Conservation (phyloP, 2,113 vertebrate species). For the Glareola pratincola region DNA sequence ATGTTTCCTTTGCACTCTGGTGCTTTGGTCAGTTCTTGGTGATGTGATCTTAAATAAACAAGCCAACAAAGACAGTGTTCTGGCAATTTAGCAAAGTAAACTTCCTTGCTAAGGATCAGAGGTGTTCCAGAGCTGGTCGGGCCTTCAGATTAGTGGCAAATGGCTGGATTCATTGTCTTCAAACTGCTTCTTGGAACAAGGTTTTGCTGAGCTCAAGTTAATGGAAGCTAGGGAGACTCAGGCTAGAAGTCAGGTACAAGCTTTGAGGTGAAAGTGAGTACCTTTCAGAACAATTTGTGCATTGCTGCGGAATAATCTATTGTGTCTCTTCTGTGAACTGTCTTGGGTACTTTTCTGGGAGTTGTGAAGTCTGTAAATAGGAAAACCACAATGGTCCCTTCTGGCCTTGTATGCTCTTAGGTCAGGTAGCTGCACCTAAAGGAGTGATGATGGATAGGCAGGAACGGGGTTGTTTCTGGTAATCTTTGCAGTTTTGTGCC, state of each 20-base stretch:
- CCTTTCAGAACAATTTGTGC: background rate
- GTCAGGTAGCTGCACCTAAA: background rate
- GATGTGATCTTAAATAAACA: background rate
- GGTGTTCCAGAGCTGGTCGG: background rate
- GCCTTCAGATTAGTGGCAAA: background rate
- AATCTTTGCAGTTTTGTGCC: constrained; percentile 1
- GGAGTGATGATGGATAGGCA: background rate
- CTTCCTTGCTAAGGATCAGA: background rate
- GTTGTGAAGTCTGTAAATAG: background rate
- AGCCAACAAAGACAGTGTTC: background rate
- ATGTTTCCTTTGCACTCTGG: background rate
- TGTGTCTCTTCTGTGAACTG: background rate
- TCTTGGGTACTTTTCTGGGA: background rate
- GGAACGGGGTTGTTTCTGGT: constrained; percentile 5
- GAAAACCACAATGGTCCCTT: background rate
- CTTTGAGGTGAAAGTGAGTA: background rate
- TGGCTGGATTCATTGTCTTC: background rate
- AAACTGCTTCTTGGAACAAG: background rate
- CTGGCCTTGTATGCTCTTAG: background rate
- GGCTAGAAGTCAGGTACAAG: background rate
- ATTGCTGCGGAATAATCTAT: background rate
- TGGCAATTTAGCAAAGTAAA: background rate
- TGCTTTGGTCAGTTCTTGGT: background rate
- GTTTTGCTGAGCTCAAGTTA: background rate
- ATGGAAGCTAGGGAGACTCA: background rate